These are phyloP conservation scores for Menidia menidia DNA, from an alignment of 2,797 vertebrate species.

Conservation along the genomic window DNA sequence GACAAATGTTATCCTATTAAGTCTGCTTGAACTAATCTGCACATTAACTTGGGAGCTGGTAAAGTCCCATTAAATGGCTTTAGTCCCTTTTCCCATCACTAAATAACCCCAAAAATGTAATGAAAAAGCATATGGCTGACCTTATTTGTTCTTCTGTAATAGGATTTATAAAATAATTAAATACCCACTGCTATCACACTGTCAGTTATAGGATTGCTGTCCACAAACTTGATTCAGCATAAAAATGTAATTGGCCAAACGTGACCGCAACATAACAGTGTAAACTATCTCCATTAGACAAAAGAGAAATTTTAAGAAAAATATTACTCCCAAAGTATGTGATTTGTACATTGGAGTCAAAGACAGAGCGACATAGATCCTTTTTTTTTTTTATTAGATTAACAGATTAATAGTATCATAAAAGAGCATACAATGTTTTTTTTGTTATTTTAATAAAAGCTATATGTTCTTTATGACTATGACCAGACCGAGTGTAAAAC, in stretches of 20 bases:
- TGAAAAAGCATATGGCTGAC: constrained; percentile 51
- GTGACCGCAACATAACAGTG: neutral
- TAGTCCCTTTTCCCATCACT: constrained; percentile 22
- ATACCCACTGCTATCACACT: constrained; percentile 55
- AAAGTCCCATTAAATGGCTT: constrained; percentile 41
- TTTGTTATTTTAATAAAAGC: neutral
- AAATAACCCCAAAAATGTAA: constrained; percentile 55
- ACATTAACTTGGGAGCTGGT: constrained; percentile 67
- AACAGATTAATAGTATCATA: constrained; percentile 3
- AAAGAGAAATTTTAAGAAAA: constrained; percentile 9
- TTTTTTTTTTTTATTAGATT: neutral
- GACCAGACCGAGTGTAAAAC: constrained; percentile 17
- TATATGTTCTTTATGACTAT: constrained; percentile 10
- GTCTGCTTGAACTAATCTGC: constrained; percentile 76
- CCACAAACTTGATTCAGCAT: constrained; percentile 53
- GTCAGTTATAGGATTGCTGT: constrained; percentile 51
- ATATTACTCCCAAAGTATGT: constrained; percentile 1
- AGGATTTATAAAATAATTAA: constrained; percentile 77
- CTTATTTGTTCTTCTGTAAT: constrained; percentile 74
- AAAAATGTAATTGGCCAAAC: constrained; percentile 17
- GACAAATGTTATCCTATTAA: constrained; percentile 78
- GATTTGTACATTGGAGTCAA: constrained; percentile 1
- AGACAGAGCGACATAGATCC: neutral
- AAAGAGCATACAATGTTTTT: neutral
- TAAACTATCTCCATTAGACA: neutral